Evolutionary conservation across 1,140 invertebrate species (phyloP), one percentile per base, ranked within the genome.

Genomic region (Chironomus striatipennis): DNA sequence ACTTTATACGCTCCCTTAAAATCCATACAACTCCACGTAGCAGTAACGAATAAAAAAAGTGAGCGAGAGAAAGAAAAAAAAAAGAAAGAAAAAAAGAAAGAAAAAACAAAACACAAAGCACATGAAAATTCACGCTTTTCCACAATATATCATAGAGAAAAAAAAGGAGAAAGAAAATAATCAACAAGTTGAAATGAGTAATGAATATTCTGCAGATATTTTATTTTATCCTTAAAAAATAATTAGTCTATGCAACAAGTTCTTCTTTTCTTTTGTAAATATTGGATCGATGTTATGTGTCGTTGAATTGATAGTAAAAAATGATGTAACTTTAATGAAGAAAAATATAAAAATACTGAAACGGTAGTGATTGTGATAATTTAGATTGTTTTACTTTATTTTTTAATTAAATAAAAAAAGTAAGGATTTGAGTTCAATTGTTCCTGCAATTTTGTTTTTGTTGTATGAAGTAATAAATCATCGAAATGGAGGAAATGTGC

Each of bases 181-280:
- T 70, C 65, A 70, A 70, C 65, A 70, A 70, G 65, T 70, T 70
- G 65, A 70, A 70, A 70, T 70, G 17, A 70, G 65, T 70, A 70
- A 57, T 57, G n/a, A 57, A 57, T 57, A n/a, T 57, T 57, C 47
- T 57, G 8, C 47, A 57, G n/a, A 5, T n/a, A 12, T 1, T 15
- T 57, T 57, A 15, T 4, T 10, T 57, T n/a, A n/a, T 15, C 12
- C 47, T n/a, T 15, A 57, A 57, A n/a, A 15, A 57, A 34, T 34
- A 2, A 34, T 34, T 34, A n/a, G n/a, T 15, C n/a, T n/a, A n/a
- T 57, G 47, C 47, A 57, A 57, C 47, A 57, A 57, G 47, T 57
- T 57, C 15, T 9, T 43, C 10, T 10, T 15, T 47, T 57, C 12
- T 10, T 57, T 15, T 15, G 47, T 57, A 5, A 34, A 2, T 34